Evolutionary conservation across 1,140 invertebrate species (phyloP), one percentile per base, ranked within the genome.

Genomic region (Stegodyphus mimosarum): DNA sequence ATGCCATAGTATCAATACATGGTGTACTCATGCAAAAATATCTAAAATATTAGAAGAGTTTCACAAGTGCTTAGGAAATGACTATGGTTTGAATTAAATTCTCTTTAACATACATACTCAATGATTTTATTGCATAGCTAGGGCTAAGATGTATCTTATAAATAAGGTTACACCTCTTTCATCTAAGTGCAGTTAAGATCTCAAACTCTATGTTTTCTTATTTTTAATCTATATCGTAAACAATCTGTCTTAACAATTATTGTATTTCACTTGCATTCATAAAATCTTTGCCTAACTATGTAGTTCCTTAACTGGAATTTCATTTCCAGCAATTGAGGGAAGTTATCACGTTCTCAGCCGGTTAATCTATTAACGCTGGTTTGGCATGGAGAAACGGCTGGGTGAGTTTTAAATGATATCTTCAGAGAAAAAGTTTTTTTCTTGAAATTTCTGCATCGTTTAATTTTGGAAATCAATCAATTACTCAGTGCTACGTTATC

Each of bases 11-110:
- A 74, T 83, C 51, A 74, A 76, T 84, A 67, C 69, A 50, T 17
- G 70, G 69, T 75, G 66, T 60, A 67, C 60, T 84, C 81, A 84
- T 84, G 81, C 72, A 84, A 76, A 84, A 75, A 70, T 84, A 75
- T 76, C 81, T 84, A 84, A 69, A 84, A 70, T 84, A 84, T 75
- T 76, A 69, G 49, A 84, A 49, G 64, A 72, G 51, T 48, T 67
- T 52, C 18, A 75, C 60, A 64, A 67, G 72, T 75, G 81, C 81
- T 83, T 48, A 83, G 51, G 63, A 73, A 69, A 13, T 74, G 2
- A 17, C 81, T 84, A 84, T 75, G 73, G 69, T 10, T 55, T 76
- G 15, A 60, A 55, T 15, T 66, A n/a, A 83, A 83, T 67, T 83
- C 71, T 64, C 50, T 55, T 84, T 55, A 72, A 67, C 48, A 18